phyloP scores from a whole-genome alignment of 2,113 vertebrate species.

The Plecotus auritus region DNA sequence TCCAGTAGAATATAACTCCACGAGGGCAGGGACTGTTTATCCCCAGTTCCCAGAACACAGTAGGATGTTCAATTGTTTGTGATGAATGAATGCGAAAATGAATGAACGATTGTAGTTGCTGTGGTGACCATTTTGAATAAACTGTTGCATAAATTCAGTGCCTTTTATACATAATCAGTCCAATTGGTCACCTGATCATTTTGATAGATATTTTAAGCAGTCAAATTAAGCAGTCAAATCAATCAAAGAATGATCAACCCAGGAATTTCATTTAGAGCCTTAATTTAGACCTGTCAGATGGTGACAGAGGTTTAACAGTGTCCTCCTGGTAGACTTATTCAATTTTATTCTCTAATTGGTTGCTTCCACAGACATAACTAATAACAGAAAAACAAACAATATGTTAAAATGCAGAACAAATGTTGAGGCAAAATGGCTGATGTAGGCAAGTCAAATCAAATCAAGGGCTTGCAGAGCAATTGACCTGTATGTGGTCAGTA shows the following conservation, averaged over 20 bases:
- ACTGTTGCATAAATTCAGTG: neutral
- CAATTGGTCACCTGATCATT: neutral
- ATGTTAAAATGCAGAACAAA: constrained; percentile 19
- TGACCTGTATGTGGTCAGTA: neutral
- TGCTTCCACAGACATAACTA: neutral
- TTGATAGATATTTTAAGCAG: neutral
- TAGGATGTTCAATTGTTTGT: neutral
- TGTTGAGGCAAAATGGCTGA: neutral
- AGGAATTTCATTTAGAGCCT: neutral
- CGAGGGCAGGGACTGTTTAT: neutral
- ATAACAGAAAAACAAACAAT: neutral
- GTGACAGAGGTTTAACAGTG: neutral
- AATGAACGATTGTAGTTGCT: neutral
- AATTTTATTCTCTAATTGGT: constrained; percentile 8
- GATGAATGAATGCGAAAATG: neutral
- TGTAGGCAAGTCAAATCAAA: constrained; percentile 40
- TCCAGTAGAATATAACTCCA: neutral
- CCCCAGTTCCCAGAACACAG: neutral
- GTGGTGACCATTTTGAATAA: neutral
- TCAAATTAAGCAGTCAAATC: neutral
- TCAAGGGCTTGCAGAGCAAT: neutral
- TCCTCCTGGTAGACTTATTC: neutral
- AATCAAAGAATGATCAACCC: neutral
- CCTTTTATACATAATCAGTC: neutral
- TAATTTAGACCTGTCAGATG: neutral